Evolutionary conservation across 1,140 invertebrate genomes (phyloP).

Genomic region (Dreissena polymorpha): DNA sequence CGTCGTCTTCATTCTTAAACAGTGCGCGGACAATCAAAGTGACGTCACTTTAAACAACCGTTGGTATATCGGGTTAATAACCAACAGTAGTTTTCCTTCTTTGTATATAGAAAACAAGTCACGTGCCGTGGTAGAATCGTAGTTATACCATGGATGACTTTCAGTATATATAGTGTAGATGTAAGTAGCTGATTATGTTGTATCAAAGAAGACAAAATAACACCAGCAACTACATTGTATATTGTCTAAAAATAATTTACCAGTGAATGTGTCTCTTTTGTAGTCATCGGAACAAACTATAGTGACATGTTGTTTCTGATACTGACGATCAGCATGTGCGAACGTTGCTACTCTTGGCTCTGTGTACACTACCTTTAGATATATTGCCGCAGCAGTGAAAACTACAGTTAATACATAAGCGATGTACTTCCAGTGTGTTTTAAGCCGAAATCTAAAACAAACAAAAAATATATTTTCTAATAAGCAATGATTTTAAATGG

Average conservation of each 20-base stretch:
- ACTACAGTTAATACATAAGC: too few species aligned
- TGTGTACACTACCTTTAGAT: too few species aligned
- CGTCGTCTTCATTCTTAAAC: too few species aligned
- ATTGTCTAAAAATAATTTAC: conserved; percentile 18
- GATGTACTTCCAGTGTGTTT: not conserved
- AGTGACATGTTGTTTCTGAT: not conserved
- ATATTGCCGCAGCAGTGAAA: too few species aligned
- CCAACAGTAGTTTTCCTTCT: too few species aligned
- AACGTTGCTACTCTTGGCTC: not conserved
- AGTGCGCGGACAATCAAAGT: too few species aligned
- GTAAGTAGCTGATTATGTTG: not conserved
- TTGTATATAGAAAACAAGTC: too few species aligned
- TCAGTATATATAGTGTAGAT: not conserved
- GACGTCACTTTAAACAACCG: too few species aligned
- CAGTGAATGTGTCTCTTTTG: conserved; percentile 55
- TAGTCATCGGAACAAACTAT: conserved; percentile 64
- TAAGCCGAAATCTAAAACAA: not conserved
- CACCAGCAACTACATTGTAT: conserved; percentile 4
- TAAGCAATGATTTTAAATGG: too few species aligned
- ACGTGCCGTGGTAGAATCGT: too few species aligned
- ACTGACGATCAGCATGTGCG: conserved; percentile 17
- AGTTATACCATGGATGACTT: not conserved
- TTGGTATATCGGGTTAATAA: too few species aligned
- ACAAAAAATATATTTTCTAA: not conserved
- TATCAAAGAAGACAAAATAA: conserved; percentile 1